Conservation (phyloP, 2,888 invertebrate species). For the Atrina japonica region DNA sequence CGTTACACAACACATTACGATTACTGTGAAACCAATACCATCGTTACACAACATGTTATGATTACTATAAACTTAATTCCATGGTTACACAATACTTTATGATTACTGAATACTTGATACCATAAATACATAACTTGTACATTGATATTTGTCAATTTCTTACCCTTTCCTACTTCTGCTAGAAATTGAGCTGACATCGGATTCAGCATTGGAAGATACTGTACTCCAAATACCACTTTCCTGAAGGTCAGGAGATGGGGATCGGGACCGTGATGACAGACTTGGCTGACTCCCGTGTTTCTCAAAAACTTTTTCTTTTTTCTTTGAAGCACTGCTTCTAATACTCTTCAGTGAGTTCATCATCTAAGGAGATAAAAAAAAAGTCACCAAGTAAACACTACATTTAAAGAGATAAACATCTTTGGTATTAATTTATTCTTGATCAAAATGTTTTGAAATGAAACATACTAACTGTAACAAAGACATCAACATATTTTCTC, state of each 20-base stretch:
- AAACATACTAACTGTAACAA: neutral
- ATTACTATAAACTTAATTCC: too few species aligned
- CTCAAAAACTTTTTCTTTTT: slow-evolving; percentile 89
- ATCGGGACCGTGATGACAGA: slow-evolving; percentile 58
- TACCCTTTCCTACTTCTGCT: slow-evolving; percentile 39
- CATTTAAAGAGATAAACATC: neutral
- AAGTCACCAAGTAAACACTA: neutral
- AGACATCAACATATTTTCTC: neutral
- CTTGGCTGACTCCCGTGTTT: slow-evolving; percentile 83
- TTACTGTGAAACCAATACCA: too few species aligned
- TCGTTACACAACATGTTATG: too few species aligned
- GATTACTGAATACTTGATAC: too few species aligned
- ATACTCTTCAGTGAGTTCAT: slow-evolving; percentile 75
- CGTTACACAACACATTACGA: too few species aligned
- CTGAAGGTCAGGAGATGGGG: slow-evolving; percentile 60
- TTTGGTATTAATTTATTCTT: neutral
- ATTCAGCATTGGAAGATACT: slow-evolving; percentile 54
- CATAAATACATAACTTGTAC: too few species aligned
- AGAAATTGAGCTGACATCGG: slow-evolving; percentile 49
- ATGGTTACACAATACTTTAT: too few species aligned
- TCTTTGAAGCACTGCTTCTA: slow-evolving; percentile 84
- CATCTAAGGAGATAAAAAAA: slow-evolving; percentile 67
- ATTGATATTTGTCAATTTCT: too few species aligned
- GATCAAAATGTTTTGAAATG: neutral
- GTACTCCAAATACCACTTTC: slow-evolving; percentile 73